phyloP scores from a whole-genome alignment of 2,888 invertebrate species.

The Xestia sexstrigata region DNA sequence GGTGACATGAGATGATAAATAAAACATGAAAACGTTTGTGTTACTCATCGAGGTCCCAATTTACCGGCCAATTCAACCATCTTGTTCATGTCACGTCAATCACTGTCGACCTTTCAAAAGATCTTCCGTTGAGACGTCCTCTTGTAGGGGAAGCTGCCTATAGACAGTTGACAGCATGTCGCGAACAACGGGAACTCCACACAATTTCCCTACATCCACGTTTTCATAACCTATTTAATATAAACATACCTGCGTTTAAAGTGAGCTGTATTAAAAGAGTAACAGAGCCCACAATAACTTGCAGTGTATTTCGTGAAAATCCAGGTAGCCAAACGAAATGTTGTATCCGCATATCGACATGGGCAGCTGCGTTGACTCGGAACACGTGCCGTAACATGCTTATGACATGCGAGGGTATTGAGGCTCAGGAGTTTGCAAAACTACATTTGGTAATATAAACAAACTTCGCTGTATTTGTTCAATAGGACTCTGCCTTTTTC shows the following conservation, averaged over 20 bases:
- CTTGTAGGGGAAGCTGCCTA: constrained; percentile 66
- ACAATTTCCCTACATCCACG: constrained; percentile 67
- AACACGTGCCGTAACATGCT: constrained; percentile 63
- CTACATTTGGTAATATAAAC: constrained; percentile 29
- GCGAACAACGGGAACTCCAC: constrained; percentile 57
- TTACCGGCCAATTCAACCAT: constrained; percentile 33
- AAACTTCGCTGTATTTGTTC: constrained; percentile 13
- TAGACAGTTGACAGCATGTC: constrained; percentile 71
- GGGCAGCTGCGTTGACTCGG: constrained; percentile 60
- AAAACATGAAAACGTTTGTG: constrained; percentile 18
- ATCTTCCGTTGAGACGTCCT: constrained; percentile 66
- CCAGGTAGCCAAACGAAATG: constrained; percentile 52
- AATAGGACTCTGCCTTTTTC: background rate
- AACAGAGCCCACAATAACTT: constrained; percentile 57
- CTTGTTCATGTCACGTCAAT: constrained; percentile 62
- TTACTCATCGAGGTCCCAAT: constrained; percentile 21
- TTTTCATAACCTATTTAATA: constrained; percentile 61
- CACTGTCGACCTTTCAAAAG: constrained; percentile 68
- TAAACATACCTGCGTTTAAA: constrained; percentile 13
- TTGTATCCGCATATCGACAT: constrained; percentile 61
- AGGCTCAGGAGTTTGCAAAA: constrained; percentile 20
- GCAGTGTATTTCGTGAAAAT: constrained; percentile 33
- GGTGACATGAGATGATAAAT: constrained; percentile 25
- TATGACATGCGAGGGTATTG: constrained; percentile 62
- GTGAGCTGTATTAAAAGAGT: constrained; percentile 43